phyloP scores from a whole-genome alignment of 2,888 invertebrate genomes.

The Ethmia dodecea region DNA sequence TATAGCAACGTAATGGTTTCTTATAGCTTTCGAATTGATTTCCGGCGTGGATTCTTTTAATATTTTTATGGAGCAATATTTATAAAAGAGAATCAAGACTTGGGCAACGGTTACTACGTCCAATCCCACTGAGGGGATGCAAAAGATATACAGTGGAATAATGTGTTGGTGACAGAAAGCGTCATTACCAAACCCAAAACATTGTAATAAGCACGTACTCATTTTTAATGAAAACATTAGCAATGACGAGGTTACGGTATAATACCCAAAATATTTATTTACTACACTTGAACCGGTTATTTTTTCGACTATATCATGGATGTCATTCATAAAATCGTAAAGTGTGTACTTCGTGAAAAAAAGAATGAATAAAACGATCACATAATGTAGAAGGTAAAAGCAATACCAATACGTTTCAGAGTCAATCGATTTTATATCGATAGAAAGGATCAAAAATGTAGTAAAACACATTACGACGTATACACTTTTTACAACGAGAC shows the following conservation, averaged over 20 bases:
- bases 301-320: no score
- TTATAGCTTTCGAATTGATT: neutral
- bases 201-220: no score
- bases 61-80: constrained; percentile 2
- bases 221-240: no score
- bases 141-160: no score
- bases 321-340: constrained; percentile 1
- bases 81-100: constrained; percentile 8
- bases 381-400: neutral
- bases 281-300: no score
- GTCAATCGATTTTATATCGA: no score
- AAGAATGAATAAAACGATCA: neutral
- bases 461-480: neutral
- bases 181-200: no score
- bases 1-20: constrained; percentile 7
- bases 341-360: constrained; percentile 2
- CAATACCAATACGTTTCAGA: neutral
- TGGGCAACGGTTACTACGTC: constrained; percentile 2
- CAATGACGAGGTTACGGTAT: no score
- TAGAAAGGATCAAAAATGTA: no score
- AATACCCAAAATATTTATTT: no score
- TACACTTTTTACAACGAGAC: neutral
- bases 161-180: no score
- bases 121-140: no score
- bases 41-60: constrained; percentile 1